Percentiles rank a stretch among this genome's conserved stretches.
phyloP scores from a whole-genome alignment of 2,113 vertebrate genomes.

The Columbina picui region DNA sequence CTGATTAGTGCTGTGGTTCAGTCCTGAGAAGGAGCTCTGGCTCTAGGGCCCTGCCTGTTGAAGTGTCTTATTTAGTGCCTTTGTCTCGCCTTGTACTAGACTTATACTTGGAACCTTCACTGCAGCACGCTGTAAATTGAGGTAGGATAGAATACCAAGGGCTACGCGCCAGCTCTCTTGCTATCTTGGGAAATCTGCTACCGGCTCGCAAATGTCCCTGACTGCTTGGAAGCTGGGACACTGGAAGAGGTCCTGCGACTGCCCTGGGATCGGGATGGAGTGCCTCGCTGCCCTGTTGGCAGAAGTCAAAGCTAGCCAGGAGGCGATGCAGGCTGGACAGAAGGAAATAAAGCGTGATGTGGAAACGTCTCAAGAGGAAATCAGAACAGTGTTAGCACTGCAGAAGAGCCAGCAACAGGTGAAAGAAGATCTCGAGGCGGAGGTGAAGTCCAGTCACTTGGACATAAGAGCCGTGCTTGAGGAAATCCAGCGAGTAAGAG shows the following conservation, averaged over 20 bases:
- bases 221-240: not conserved
- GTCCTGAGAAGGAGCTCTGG: slow-evolving; percentile 18
- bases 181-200: not conserved
- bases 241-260: not conserved
- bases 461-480: slow-evolving; percentile 63
- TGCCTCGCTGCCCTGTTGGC: slow-evolving; percentile 21
- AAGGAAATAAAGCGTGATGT: slow-evolving; percentile 21
- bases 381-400: slow-evolving; percentile 26
- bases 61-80: not conserved
- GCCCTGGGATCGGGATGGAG: not conserved
- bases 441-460: slow-evolving; percentile 62
- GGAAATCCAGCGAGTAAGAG: slow-evolving; percentile 63
- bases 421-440: slow-evolving; percentile 59
- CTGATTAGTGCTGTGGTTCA: slow-evolving; percentile 46
- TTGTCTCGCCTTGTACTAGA: not conserved
- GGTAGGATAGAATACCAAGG: not conserved
- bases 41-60: not conserved
- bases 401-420: slow-evolving; percentile 63
- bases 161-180: not conserved
- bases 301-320: slow-evolving; percentile 48
- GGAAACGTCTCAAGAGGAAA: slow-evolving; percentile 49
- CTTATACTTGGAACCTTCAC: not conserved
- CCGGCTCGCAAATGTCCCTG: not conserved
- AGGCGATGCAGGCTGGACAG: slow-evolving; percentile 45
- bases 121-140: not conserved